phyloP scores from a whole-genome alignment of 2,888 invertebrate species.

The Patella ulyssiponensis region DNA sequence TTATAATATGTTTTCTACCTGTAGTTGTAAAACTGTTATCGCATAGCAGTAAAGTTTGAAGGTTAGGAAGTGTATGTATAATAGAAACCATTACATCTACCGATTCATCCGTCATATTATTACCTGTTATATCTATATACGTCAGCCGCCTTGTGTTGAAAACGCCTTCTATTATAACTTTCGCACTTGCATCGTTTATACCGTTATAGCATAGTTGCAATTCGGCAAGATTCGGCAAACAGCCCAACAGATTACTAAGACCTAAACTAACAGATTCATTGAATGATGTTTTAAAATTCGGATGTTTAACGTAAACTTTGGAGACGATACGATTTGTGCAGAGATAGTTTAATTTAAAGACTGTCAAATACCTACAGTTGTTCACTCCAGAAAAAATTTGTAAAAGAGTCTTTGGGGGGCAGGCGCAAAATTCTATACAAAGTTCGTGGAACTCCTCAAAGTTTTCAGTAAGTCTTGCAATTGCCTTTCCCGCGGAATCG shows the following conservation, averaged over 20 bases:
- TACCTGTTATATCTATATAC: slow-evolving; percentile 39
- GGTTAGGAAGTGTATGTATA: slow-evolving; percentile 18
- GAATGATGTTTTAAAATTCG: slow-evolving; percentile 30
- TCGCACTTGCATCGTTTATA: slow-evolving; percentile 31
- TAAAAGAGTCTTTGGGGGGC: slow-evolving; percentile 28
- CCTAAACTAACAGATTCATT: slow-evolving; percentile 23
- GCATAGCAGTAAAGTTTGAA: slow-evolving; percentile 31
- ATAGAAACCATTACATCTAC: slow-evolving; percentile 33
- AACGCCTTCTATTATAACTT: slow-evolving; percentile 25
- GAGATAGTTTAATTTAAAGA: slow-evolving; percentile 32
- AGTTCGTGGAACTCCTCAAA: slow-evolving; percentile 27
- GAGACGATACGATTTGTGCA: slow-evolving; percentile 36
- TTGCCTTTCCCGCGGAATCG: slow-evolving; percentile 29
- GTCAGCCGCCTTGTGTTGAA: slow-evolving; percentile 21
- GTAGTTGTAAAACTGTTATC: slow-evolving; percentile 36
- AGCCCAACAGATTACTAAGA: slow-evolving; percentile 28
- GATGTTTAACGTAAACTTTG: slow-evolving; percentile 31
- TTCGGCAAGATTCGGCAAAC: slow-evolving; percentile 27
- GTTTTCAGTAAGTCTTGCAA: slow-evolving; percentile 29
- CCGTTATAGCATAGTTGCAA: slow-evolving; percentile 36
- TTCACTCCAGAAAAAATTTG: slow-evolving; percentile 24
- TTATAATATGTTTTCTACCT: slow-evolving; percentile 30
- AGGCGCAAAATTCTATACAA: slow-evolving; percentile 38
- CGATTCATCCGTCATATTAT: slow-evolving; percentile 35
- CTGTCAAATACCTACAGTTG: slow-evolving; percentile 9